These are phyloP conservation scores for Poeciliopsis gracilis DNA, from an alignment of 2,797 vertebrate species.

Conservation along the genomic window DNA sequence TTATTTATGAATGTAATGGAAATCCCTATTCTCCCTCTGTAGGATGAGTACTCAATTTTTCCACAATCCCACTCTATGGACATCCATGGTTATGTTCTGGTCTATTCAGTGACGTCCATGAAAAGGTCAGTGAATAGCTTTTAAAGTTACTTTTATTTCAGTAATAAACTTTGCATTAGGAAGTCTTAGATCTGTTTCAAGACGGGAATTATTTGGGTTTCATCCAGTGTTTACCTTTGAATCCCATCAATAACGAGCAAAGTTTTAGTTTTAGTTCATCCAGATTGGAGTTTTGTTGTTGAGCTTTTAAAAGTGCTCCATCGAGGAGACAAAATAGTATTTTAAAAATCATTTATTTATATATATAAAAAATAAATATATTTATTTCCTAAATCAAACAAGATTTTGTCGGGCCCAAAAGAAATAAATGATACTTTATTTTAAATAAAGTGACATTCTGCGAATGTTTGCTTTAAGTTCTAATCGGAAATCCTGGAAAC, in stretches of 20 bases:
- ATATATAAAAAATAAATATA: not conserved
- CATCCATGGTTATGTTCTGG: slow-evolving; percentile 86
- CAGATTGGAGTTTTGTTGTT: not conserved
- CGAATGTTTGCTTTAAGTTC: not conserved
- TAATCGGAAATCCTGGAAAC: not conserved
- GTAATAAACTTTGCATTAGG: not conserved
- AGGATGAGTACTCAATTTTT: slow-evolving; percentile 89
- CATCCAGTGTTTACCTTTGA: not conserved
- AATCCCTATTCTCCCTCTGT: slow-evolving; percentile 21
- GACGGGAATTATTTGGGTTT: not conserved
- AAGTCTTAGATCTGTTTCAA: not conserved
- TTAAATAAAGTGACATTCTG: not conserved
- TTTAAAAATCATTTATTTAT: not conserved
- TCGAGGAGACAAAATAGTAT: not conserved
- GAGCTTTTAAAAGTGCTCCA: no score
- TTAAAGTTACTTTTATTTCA: not conserved
- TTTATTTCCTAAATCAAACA: not conserved
- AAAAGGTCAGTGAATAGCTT: slow-evolving; percentile 79
- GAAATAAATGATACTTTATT: not conserved
- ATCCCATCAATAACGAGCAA: not conserved
- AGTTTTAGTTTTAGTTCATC: not conserved
- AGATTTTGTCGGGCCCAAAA: not conserved
- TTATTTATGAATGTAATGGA: slow-evolving; percentile 4
- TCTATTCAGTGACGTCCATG: slow-evolving; percentile 86
- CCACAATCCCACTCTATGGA: slow-evolving; percentile 84